Percentiles rank a stretch among this genome's conserved stretches.
Conservation (phyloP, 2,113 vertebrate genomes). For the Dolichotis patagonum region DNA sequence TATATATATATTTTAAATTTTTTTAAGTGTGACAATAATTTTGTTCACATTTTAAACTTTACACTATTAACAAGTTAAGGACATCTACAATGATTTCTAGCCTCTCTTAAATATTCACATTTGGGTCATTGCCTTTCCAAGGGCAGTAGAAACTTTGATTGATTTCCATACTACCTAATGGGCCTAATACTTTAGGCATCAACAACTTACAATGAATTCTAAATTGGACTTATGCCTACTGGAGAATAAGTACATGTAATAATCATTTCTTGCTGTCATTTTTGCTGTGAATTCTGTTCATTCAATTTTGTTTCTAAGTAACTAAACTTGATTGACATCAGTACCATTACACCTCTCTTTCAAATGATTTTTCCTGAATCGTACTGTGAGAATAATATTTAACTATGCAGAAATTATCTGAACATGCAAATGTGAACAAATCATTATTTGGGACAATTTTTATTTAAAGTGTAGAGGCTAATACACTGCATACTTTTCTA, state of each 20-base stretch:
- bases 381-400: neutral
- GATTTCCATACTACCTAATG: neutral
- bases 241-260: neutral
- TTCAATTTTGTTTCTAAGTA: neutral
- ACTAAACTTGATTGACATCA: neutral
- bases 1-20: neutral
- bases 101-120: conserved; percentile 60
- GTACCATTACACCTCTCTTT: neutral
- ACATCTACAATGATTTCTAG: neutral
- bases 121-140: conserved; percentile 52
- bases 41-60: conserved; percentile 19
- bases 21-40: conserved; percentile 11
- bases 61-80: neutral
- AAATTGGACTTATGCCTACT: conserved; percentile 40
- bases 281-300: neutral
- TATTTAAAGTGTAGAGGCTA: neutral
- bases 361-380: neutral
- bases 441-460: neutral
- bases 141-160: conserved; percentile 4
- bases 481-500: neutral
- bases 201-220: neutral
- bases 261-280: neutral
- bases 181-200: conserved; percentile 30
- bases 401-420: neutral
- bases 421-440: neutral